Base-by-base conservation (phyloP, 2,113 vertebrate species). In the Megaceryle maxima region DNA sequence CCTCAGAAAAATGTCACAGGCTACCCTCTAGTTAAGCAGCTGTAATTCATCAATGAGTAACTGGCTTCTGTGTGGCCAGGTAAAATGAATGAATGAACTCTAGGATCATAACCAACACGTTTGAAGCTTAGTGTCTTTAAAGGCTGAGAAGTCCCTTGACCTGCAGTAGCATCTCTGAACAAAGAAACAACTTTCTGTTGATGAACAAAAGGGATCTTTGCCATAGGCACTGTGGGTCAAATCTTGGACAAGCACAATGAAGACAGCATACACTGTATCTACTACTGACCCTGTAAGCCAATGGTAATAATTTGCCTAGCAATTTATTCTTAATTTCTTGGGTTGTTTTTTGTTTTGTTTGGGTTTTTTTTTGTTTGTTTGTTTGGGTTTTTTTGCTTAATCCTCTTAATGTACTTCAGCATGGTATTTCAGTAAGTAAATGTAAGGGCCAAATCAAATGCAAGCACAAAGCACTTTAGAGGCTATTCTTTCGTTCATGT, bases 141-240 rank as follows among this genome's bases (percentile, higher is more conserved):
- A 72, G 48, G 28, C 60, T 82, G 50, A 80, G 31, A 92, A 41
- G 7, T 76, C 41, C 68, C 35, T 85, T 96, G 92, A 96, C 94
- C 91, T 94, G 60, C 56, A 83, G 73, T 93, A 92, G 83, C 83
- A 16, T 88, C 37, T 83, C 83, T 63, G 60, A 74, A 78, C 68
- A 94, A 83, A 91, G 94, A 88, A 18, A n/a, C 46, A 88, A 91
- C 79, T 68, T 87, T 84, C 59, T 78, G 11, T 56, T 86, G 2
- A 2, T 21, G 31, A 89, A 91, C n/a, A 87, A 76, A 96, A 67
- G 57, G 86, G 48, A 72, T 78, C 93, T 82, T 97, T 96, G 46
- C 74, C 12, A 12, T n/a, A 80, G 64, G 33, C 48, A 82, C 51
- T 31, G 29, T 77, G 33, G 72, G 33, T 91, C 50, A 67, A 50